Conservation (phyloP, 2,113 vertebrate species). For the Antechinus stuartii region DNA sequence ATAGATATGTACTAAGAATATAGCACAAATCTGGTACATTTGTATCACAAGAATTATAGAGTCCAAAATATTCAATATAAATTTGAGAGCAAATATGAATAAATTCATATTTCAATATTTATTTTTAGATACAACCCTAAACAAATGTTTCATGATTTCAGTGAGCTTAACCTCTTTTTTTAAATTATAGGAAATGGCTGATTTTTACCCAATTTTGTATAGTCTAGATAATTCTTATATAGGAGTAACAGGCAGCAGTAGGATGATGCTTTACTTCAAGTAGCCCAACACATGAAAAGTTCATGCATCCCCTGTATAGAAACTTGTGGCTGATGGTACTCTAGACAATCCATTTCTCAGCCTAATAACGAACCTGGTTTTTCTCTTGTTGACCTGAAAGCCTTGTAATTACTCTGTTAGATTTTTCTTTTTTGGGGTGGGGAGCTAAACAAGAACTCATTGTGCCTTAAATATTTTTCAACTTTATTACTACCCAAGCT, state of each 20-base stretch:
- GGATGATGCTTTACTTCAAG: slow-evolving; percentile 35
- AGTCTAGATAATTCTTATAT: slow-evolving; percentile 31
- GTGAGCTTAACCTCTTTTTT: not conserved
- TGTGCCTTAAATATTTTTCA: not conserved
- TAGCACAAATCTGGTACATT: not conserved
- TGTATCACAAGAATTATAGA: not conserved
- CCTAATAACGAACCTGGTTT: not conserved
- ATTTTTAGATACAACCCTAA: not conserved
- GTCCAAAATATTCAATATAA: not conserved
- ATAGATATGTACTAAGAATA: not conserved
- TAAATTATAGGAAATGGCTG: not conserved
- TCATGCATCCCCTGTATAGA: not conserved
- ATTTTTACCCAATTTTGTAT: not conserved
- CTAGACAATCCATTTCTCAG: not conserved
- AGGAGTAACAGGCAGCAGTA: not conserved
- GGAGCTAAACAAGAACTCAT: not conserved
- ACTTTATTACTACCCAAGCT: not conserved
- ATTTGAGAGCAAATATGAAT: not conserved
- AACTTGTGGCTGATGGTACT: not conserved
- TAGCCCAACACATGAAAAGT: not conserved
- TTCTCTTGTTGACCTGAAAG: not conserved
- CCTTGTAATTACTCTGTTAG: not conserved
- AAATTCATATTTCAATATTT: not conserved
- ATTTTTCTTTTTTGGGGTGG: not conserved
- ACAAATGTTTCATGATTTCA: not conserved